Evolutionary conservation across 2,797 vertebrate species (phyloP).

Genomic region (Delichon dasypus): DNA sequence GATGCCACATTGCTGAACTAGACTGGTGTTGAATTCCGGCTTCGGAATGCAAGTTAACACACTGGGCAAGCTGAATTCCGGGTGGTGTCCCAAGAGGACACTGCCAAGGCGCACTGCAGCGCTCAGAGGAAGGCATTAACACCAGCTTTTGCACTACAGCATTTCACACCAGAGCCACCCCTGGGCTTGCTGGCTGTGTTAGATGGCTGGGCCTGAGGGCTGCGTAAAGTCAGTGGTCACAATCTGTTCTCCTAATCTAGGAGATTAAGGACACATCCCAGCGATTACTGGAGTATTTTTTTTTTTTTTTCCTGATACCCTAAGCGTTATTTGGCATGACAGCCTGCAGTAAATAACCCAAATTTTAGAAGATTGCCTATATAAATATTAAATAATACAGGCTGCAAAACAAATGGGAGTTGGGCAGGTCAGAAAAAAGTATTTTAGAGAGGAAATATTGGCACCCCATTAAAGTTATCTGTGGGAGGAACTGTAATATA

Average conservation of each 20-base stretch:
- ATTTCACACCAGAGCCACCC: neutral
- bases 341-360: neutral
- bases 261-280: neutral
- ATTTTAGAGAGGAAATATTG: neutral
- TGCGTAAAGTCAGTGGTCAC: neutral
- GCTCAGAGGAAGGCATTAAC: rapidly evolving
- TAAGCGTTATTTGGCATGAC: neutral
- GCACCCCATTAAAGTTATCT: neutral
- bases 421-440: neutral
- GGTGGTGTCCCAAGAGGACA: neutral
- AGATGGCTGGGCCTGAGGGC: neutral
- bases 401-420: neutral
- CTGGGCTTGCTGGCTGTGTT: neutral
- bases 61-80: neutral
- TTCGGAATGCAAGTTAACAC: neutral
- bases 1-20: neutral
- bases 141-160: neutral
- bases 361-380: neutral
- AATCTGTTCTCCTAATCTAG: neutral
- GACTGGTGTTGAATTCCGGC: neutral
- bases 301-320: neutral
- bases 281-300: neutral
- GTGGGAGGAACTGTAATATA: neutral
- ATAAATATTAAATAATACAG: neutral
- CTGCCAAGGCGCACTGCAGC: neutral